Evolutionary conservation across 2,888 invertebrate genomes (phyloP).

Genomic region (Dolomedes plantarius): DNA sequence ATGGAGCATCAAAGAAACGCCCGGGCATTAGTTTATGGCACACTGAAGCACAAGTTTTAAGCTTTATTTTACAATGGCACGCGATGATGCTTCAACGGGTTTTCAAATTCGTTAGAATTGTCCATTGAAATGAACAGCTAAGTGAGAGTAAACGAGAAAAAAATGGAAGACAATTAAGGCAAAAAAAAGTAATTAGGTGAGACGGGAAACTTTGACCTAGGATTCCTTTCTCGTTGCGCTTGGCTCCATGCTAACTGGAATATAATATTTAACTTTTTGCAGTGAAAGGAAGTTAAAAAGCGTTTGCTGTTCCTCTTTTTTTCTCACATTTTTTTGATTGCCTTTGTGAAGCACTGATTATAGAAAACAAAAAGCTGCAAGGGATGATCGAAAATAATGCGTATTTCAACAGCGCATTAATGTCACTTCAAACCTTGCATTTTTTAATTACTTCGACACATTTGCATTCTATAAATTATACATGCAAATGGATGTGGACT

Average conservation of each 20-base stretch:
- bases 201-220: constrained; percentile 1
- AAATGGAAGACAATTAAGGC: constrained; percentile 3
- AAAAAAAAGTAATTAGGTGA: constrained; percentile 13
- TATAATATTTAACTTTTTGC: constrained; percentile 6
- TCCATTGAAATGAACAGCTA: constrained; percentile 2
- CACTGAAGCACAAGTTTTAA: constrained; percentile 14
- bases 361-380: not conserved
- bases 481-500: too few relatives aligned
- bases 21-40: not conserved
- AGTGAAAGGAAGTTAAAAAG: not conserved
- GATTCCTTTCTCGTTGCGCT: not conserved
- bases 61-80: constrained; percentile 13
- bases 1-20: constrained; percentile 18
- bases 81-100: constrained; percentile 6
- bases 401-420: not conserved
- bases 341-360: not conserved
- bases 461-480: too few relatives aligned
- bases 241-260: not conserved
- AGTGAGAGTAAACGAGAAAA: constrained; percentile 4
- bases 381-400: not conserved
- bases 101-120: constrained; percentile 12
- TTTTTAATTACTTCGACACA: too few relatives aligned
- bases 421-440: not conserved
- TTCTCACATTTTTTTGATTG: not conserved
- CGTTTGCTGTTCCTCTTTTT: not conserved